Base-by-base conservation (phyloP, 2,113 vertebrate species). In the Maccullochella peelii region DNA sequence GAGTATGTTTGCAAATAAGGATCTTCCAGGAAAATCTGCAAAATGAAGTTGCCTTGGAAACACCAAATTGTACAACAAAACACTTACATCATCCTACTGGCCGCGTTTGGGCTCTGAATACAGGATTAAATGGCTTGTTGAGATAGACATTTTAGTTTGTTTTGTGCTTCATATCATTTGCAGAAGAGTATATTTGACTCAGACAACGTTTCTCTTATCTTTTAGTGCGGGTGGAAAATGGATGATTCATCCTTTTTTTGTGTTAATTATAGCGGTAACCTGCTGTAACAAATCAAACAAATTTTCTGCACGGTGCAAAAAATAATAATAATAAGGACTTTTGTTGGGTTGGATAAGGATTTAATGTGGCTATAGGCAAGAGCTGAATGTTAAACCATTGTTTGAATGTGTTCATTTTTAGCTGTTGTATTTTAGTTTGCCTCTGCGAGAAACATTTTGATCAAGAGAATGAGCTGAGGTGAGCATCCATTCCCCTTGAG, bases 181-280 rank as follows among this genome's bases (percentile, higher is more conserved):
- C 57, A 57, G 44, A 36, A 47, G 12, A 50, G 42, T 57, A 63
- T 71, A 44, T 66, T 69, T 49, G 20, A 79, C 79, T 83, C 78
- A 21, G 47, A 58, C 33, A 47, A 2, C 75, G 80, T 82, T 67
- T 82, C 73, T 73, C 59, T 86, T 86, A 84, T 88, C 84, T 87
- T 68, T 73, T 42, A 50, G 38, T 20, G 73, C 23, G 12, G 54
- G 59, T 75, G 50, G 71, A 57, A 72, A 80, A 47, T 36, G 38
- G 50, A 71, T 58, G 74, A 86, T 72, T 86, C 25, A 79, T 86
- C 52, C n/a, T n/a, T 55, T 58, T 83, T 83, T 44, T 47, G 52
- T 77, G 58, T 76, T 92, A 86, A 91, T 87, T 86, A 84, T 76
- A 85, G 68, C 72, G 63, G 89, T 88, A 88, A 91, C 85, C 74